A percentile compares a stretch with the other conserved stretches of the same genome.
These are phyloP conservation scores for Sisyra terminalis DNA, from an alignment of 2,888 invertebrate species.

Conservation along the genomic window DNA sequence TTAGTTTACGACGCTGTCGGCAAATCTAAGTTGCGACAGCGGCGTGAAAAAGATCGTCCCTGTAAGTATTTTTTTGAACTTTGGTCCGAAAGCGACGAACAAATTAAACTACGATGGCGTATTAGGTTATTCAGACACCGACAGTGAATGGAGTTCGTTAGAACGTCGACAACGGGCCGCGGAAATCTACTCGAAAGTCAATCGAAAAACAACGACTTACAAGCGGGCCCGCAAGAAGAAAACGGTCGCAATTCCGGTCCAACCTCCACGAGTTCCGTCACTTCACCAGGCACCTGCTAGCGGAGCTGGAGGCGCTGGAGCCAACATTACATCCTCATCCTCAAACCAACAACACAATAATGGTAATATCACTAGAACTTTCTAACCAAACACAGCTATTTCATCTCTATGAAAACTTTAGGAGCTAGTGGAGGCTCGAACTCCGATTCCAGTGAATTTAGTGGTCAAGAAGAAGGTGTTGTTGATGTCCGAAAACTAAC, in stretches of 20 bases:
- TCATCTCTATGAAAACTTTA: too few species aligned
- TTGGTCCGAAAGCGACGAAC: not conserved
- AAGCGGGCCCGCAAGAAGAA: slow-evolving; percentile 58
- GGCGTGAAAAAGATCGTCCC: slow-evolving; percentile 46
- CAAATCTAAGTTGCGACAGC: slow-evolving; percentile 39
- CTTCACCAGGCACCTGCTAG: slow-evolving; percentile 19
- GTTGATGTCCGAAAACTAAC: slow-evolving; percentile 22
- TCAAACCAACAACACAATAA: too few species aligned
- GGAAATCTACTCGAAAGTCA: slow-evolving; percentile 45
- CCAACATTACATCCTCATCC: not conserved
- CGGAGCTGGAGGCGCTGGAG: not conserved
- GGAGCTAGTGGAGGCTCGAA: slow-evolving; percentile 19
- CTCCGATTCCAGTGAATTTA: slow-evolving; percentile 25
- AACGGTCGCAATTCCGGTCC: slow-evolving; percentile 59
- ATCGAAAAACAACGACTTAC: slow-evolving; percentile 48
- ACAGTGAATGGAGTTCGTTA: slow-evolving; percentile 68
- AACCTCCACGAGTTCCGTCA: slow-evolving; percentile 66
- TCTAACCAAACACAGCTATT: too few species aligned
- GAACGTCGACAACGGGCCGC: slow-evolving; percentile 39
- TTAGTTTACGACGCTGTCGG: slow-evolving; percentile 47
- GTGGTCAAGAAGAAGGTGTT: slow-evolving; percentile 21
- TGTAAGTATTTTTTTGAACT: slow-evolving; percentile 26
- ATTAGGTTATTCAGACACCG: slow-evolving; percentile 68
- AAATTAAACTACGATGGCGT: not conserved
- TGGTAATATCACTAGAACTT: too few species aligned